Base-by-base conservation (phyloP, 2,113 vertebrate genomes). In the Urocitellus parryii region DNA sequence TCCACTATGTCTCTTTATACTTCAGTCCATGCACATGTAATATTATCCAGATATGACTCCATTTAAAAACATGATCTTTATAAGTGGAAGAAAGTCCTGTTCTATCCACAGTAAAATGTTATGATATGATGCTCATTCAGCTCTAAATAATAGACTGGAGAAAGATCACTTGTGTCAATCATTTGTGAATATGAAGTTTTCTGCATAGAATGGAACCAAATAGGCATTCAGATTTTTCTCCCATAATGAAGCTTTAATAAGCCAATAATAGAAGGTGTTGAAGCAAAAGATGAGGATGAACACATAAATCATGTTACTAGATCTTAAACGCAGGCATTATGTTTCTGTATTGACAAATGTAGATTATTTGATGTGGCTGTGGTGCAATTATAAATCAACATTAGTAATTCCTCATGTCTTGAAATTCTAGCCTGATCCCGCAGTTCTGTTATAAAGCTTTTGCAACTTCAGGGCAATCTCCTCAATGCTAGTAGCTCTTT, bases 311-410 rank as follows among this genome's bases (percentile, higher is more conserved):
- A 97, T 92, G 94, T 98, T 96, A 88, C 96, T 90, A 74, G 82
- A 97, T 98, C 96, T 98, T 97, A 97, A 97, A 96, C 91, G 95
- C 73, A 97, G 96, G 97, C 98, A 95, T 94, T 97, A 88, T 96
- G 97, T 96, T 97, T 95, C 96, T 97, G 2, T 97, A 98, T 97
- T 93, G 96, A 98, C 97, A 97, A 98, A 77, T 96, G 94, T 95
- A 98, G 98, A 98, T 97, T 96, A 94, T 97, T 98, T 98, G 97
- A 88, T 96, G 53, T 97, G 53, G 74, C 94, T 90, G 51, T 70
- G 93, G 78, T 97, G 91, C 88, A 97, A 97, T 98, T 97, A 97
- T 81, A 97, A 93, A 95, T 97, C 67, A 90, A 89, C 96, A 94
- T 94, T 63, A 94, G 95, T 72, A 81, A 77, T 97, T 94, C 87